Percentiles rank a stretch among this genome's conserved stretches.
Conservation (phyloP, 2,797 vertebrate species). For the Sciaenops ocellatus region DNA sequence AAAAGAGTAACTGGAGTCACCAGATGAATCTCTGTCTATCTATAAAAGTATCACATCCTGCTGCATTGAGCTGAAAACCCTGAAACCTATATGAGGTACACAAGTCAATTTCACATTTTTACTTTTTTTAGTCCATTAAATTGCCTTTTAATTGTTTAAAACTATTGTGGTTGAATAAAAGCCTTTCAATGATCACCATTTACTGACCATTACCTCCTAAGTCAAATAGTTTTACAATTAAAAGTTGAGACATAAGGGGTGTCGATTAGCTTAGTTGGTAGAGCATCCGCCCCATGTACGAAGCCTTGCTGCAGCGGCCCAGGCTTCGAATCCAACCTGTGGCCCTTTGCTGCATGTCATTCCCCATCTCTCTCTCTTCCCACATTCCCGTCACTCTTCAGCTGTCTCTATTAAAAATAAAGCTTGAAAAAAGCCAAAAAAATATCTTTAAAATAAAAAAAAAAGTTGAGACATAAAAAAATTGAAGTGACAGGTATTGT, state of each 20-base stretch:
- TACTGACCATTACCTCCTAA: not conserved
- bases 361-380: no score
- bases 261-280: no score
- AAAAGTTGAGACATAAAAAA: no score
- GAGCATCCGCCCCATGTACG: no score
- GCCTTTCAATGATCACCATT: not conserved
- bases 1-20: not conserved
- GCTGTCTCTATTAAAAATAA: no score
- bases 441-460: no score
- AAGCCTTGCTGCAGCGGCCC: no score
- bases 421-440: no score
- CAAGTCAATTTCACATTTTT: not conserved
- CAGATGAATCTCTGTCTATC: not conserved
- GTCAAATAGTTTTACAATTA: not conserved
- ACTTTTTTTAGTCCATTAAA: not conserved
- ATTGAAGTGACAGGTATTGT: not conserved
- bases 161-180: not conserved
- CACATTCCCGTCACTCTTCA: no score
- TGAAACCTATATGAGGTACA: not conserved
- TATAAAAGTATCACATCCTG: not conserved
- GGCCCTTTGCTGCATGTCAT: no score
- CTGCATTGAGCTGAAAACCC: not conserved
- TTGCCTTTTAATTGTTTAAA: not conserved
- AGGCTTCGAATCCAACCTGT: no score
- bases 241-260: no score